phyloP scores from a whole-genome alignment of 2,888 invertebrate species.

The Leptopilina myrica region DNA sequence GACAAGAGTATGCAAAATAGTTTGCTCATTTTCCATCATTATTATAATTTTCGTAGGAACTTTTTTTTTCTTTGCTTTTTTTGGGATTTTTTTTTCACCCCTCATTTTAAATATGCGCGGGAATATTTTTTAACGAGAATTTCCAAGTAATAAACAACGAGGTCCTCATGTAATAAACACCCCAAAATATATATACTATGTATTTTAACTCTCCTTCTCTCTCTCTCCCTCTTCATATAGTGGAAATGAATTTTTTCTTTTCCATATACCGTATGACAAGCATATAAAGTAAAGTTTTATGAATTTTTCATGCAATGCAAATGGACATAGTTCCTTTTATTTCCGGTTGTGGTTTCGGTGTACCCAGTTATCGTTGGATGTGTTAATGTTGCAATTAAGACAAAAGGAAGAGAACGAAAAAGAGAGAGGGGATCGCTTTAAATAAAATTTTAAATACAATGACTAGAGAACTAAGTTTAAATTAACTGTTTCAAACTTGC shows the following conservation, averaged over 20 bases:
- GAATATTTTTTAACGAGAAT: constrained; percentile 12
- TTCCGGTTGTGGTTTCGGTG: neutral
- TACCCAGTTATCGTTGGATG: constrained; percentile 32
- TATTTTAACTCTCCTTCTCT: constrained; percentile 4
- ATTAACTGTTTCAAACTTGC: constrained; percentile 10
- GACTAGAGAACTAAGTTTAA: constrained; percentile 20
- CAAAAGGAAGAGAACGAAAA: neutral
- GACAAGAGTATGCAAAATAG: constrained; percentile 15
- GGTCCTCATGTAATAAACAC: constrained; percentile 18
- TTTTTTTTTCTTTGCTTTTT: no score
- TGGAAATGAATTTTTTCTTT: constrained; percentile 20
- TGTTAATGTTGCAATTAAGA: constrained; percentile 35
- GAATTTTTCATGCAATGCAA: constrained; percentile 40
- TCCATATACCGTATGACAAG: constrained; percentile 2
- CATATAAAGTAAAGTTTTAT: constrained; percentile 41
- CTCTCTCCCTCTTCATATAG: no score
- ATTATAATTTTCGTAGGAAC: neutral
- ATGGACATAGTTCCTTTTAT: constrained; percentile 37
- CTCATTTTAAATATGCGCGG: neutral
- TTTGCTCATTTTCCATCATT: constrained; percentile 28
- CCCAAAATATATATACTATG: neutral
- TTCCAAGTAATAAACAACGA: constrained; percentile 10
- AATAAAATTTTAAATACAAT: constrained; percentile 25
- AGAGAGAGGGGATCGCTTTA: neutral
- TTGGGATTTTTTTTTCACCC: no score